phyloP scores from a whole-genome alignment of 2,888 invertebrate genomes.

The Ypsolopha scabrella region DNA sequence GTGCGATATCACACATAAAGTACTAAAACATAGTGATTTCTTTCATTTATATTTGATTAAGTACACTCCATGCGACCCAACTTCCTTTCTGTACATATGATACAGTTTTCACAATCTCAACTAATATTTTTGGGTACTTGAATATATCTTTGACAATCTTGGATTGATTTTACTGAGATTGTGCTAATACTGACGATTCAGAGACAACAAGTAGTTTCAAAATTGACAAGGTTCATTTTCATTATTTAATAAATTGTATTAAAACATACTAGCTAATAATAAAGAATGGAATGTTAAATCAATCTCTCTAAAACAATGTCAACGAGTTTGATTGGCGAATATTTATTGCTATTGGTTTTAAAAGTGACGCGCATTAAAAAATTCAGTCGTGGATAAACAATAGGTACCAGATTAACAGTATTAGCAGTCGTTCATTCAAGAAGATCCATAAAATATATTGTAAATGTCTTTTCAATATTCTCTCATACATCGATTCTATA shows the following conservation, averaged over 20 bases:
- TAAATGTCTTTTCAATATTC: slow-evolving; percentile 1
- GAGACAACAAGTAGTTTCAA: not conserved
- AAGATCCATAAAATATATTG: slow-evolving; percentile 1
- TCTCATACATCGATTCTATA: not conserved
- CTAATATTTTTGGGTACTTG: not conserved
- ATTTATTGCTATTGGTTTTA: not conserved
- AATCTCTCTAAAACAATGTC: slow-evolving; percentile 27
- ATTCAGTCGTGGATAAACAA: slow-evolving; percentile 1
- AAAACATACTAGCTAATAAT: slow-evolving; percentile 13
- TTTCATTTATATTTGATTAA: slow-evolving; percentile 17
- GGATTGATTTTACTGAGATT: slow-evolving; percentile 12
- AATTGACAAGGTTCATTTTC: not conserved
- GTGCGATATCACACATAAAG: slow-evolving; percentile 43
- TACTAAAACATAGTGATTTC: slow-evolving; percentile 22
- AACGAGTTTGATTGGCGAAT: not conserved
- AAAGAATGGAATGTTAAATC: slow-evolving; percentile 27
- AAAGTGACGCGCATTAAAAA: not conserved
- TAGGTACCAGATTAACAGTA: not conserved
- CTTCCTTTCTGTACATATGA: slow-evolving; percentile 2
- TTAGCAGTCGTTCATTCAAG: not conserved
- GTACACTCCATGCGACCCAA: slow-evolving; percentile 8
- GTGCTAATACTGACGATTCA: slow-evolving; percentile 10
- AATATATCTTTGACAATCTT: slow-evolving; percentile 15
- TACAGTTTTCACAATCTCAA: slow-evolving; percentile 22
- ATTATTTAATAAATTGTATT: not conserved